Evolutionary conservation across 2,888 invertebrate genomes (phyloP), one percentile per base, ranked within the genome.

Genomic region (Heteromyza rotundicornis): DNA sequence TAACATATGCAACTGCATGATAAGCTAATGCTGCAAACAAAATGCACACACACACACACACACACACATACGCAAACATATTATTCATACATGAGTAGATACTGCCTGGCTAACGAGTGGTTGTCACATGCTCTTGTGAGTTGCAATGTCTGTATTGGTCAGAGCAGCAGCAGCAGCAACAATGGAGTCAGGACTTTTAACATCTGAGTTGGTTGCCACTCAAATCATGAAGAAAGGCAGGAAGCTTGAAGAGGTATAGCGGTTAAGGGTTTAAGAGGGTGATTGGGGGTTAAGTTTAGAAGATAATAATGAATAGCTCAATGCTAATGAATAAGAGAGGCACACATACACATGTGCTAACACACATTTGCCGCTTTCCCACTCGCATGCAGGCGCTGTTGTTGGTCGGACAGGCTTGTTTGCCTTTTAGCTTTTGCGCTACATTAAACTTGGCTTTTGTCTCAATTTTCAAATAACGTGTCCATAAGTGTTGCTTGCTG

Each of bases 121-220:
- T n/a, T n/a, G n/a, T n/a, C n/a, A n/a, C 10, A n/a, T 40, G 8
- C n/a, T 40, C 40, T 14, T n/a, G n/a, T 40, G 40, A 14, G 40
- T n/a, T 40, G n/a, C 40, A 14, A 40, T 62, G 63, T 61, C 60
- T 62, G 59, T 62, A 62, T 63, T 62, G 32, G 57, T 58, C 40
- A 63, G n/a, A n/a, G n/a, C n/a, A n/a, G n/a, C n/a, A n/a, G n/a
- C n/a, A n/a, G n/a, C 55, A 59, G 35, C 62, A 64, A 62, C 57
- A 65, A 63, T 63, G 55, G 59, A 62, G 59, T 62, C 61, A 65
- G 56, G 61, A 62, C 63, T 65, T 64, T 65, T 62, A 62, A 64
- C 63, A 63, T 62, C n/a, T 58, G 57, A 65, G 65, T 63, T 65
- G 65, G n/a, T n/a, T n/a, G 63, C 63, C 65, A 62, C 59, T 65